Conservation (phyloP, 2,888 invertebrate genomes). For the Epirrhoe tristata region DNA sequence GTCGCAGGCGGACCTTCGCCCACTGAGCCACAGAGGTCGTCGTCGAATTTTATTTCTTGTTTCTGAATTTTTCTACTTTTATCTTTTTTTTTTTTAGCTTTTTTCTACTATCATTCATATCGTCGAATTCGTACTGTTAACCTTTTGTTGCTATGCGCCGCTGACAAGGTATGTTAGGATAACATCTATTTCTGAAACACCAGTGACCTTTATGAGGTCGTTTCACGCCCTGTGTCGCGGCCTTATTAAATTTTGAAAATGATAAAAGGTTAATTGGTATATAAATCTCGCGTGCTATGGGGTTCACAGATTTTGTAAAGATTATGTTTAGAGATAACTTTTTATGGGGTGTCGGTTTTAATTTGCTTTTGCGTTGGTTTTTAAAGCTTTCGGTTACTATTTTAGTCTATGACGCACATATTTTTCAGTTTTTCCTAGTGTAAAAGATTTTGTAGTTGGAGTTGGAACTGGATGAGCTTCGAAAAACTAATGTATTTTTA, state of each 20-base stretch:
- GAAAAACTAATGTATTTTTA: no score
- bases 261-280: conserved; percentile 44
- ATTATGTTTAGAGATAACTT: conserved; percentile 23
- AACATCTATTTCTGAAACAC: conserved; percentile 50
- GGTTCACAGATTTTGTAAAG: conserved; percentile 37
- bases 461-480: no score
- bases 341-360: conserved; percentile 20
- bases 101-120: no score
- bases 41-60: no score
- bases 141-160: not conserved
- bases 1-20: no score
- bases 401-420: not conserved
- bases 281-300: conserved; percentile 42
- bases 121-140: no score
- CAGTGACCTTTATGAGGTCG: conserved; percentile 51
- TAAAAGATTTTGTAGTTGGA: no score
- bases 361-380: conserved; percentile 5
- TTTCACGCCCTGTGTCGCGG: conserved; percentile 44
- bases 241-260: conserved; percentile 45
- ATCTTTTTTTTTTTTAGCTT: no score
- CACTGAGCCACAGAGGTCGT: no score
- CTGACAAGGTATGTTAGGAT: conserved; percentile 34
- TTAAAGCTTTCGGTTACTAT: not conserved
- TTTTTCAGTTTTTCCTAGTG: no score
- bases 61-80: no score